Conservation (phyloP, 2,888 invertebrate genomes). For the Anarsia innoxiella region DNA sequence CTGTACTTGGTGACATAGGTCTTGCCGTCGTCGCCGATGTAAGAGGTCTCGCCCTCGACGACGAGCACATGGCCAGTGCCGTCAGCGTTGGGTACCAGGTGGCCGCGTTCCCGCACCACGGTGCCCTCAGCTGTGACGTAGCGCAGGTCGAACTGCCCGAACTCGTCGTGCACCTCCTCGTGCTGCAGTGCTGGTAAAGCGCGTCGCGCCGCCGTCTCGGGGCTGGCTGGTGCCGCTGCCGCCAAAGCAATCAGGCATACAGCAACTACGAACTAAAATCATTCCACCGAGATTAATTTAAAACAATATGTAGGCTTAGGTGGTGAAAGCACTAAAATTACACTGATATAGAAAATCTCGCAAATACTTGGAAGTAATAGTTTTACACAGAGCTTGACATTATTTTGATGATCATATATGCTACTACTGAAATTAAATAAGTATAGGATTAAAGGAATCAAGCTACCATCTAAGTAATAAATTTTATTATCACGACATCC, state of each 20-base stretch:
- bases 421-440: too few relatives aligned
- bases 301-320: too few relatives aligned
- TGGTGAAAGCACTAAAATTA: too few relatives aligned
- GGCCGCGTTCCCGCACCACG: slow-evolving; percentile 40
- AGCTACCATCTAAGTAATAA: too few relatives aligned
- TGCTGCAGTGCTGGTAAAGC: slow-evolving; percentile 34
- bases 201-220: slow-evolving; percentile 21
- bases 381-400: too few relatives aligned
- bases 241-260: slow-evolving; percentile 27
- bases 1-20: slow-evolving; percentile 45
- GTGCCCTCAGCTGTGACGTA: slow-evolving; percentile 49
- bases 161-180: slow-evolving; percentile 39
- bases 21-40: slow-evolving; percentile 42
- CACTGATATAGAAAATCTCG: too few relatives aligned
- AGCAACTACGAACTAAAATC: slow-evolving; percentile 27
- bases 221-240: slow-evolving; percentile 18
- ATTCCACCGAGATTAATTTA: background rate
- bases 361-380: too few relatives aligned
- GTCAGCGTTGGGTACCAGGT: slow-evolving; percentile 34
- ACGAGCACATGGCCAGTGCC: slow-evolving; percentile 35
- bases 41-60: slow-evolving; percentile 42
- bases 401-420: too few relatives aligned
- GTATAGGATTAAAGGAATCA: too few relatives aligned
- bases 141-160: slow-evolving; percentile 41
- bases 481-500: too few relatives aligned